Percentiles rank a stretch among this genome's conserved stretches.
Conservation (phyloP, 2,888 invertebrate genomes). For the Lepidocyrtoides sp. region DNA sequence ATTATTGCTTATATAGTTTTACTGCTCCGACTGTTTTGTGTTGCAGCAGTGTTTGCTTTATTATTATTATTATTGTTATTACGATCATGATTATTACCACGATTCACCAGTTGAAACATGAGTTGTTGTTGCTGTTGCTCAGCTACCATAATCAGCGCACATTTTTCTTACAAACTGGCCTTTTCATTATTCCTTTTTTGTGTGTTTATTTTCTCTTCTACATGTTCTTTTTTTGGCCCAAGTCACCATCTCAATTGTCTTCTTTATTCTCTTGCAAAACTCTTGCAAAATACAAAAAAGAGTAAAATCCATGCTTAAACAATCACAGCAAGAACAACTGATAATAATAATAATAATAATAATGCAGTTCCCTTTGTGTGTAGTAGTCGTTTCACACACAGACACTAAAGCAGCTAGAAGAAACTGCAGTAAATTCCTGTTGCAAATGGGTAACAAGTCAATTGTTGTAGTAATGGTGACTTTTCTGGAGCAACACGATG, state of each 20-base stretch:
- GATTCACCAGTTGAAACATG: constrained; percentile 43
- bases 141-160: background rate
- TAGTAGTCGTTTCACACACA: background rate
- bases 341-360: background rate
- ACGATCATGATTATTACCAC: constrained; percentile 40
- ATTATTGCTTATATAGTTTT: too few species aligned
- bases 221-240: constrained; percentile 52
- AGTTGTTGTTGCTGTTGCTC: constrained; percentile 41
- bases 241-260: constrained; percentile 25
- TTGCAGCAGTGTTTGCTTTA: background rate
- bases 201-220: constrained; percentile 48
- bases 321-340: too few species aligned
- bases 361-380: background rate
- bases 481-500: constrained; percentile 37
- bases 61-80: constrained; percentile 61
- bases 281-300: background rate
- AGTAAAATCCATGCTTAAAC: too few species aligned
- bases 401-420: background rate
- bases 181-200: constrained; percentile 39
- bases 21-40: constrained; percentile 30
- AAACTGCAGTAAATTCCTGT: constrained; percentile 2
- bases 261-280: background rate
- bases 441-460: constrained; percentile 43
- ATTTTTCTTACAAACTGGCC: background rate
- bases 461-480: constrained; percentile 41